Conservation (phyloP, 2,888 invertebrate genomes). For the Adineta ricciae region DNA sequence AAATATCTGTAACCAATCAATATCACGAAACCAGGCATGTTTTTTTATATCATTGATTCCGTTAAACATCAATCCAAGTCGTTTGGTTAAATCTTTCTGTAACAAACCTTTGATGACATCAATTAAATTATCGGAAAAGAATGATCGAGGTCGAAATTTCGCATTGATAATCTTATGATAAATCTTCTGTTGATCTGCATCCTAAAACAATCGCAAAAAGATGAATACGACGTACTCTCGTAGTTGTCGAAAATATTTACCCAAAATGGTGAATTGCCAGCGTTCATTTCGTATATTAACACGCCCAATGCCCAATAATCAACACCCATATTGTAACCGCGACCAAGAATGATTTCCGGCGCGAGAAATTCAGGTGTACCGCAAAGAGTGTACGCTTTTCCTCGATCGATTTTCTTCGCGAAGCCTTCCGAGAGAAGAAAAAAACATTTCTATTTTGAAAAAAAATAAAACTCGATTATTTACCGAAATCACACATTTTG, state of each 20-base stretch:
- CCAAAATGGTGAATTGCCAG: conserved; percentile 8
- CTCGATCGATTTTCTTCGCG: conserved; percentile 5
- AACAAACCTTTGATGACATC: conserved; percentile 83
- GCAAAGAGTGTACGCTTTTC: neutral
- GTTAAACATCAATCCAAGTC: conserved; percentile 95
- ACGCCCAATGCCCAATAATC: conserved; percentile 34
- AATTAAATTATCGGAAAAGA: conserved; percentile 94
- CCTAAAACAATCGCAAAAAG: conserved; percentile 54
- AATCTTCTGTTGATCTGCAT: conserved; percentile 98
- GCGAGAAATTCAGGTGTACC: conserved; percentile 34
- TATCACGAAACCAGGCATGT: conserved; percentile 96
- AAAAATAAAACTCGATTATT: neutral
- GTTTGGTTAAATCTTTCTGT: conserved; percentile 79
- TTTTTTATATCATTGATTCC: conserved; percentile 98
- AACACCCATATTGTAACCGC: conserved; percentile 33
- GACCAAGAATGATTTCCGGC: conserved; percentile 33
- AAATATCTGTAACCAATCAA: conserved; percentile 98
- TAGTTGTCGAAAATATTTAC: neutral
- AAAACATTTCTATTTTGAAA: neutral
- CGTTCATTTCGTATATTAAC: conserved; percentile 39
- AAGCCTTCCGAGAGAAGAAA: neutral
- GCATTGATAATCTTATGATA: conserved; percentile 99
- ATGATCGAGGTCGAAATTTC: conserved; percentile 91
- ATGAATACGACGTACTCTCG: no score
- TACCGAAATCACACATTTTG: conserved; percentile 32